A percentile compares a stretch with the other conserved stretches of the same genome.
Evolutionary conservation across 2,888 invertebrate genomes (phyloP).

Genomic region (Panopea generosa): DNA sequence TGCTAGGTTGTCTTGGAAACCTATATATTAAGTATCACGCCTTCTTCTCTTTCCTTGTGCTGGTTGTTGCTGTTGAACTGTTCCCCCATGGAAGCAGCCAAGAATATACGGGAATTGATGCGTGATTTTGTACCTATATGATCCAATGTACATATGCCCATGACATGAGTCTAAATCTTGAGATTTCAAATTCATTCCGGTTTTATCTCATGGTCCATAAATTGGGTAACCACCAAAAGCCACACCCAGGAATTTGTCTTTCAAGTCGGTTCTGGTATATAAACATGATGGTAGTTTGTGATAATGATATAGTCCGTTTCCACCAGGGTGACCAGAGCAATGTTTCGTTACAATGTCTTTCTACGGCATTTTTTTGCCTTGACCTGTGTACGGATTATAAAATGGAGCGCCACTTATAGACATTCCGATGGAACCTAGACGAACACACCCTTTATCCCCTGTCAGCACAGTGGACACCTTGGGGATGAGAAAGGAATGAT

Average conservation of each 20-base stretch:
- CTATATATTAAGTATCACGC: not conserved
- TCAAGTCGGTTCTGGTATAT: slow-evolving; percentile 27
- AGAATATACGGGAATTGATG: slow-evolving; percentile 46
- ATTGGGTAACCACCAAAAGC: slow-evolving; percentile 53
- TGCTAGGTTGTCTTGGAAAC: slow-evolving; percentile 5
- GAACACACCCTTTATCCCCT: slow-evolving; percentile 47
- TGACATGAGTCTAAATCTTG: slow-evolving; percentile 45
- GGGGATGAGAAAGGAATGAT: slow-evolving; percentile 42
- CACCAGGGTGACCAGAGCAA: slow-evolving; percentile 55
- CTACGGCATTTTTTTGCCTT: slow-evolving; percentile 53
- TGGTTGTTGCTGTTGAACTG: not conserved
- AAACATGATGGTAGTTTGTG: slow-evolving; percentile 52
- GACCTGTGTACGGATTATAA: slow-evolving; percentile 56
- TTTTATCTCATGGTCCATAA: slow-evolving; percentile 39
- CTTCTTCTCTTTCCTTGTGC: not conserved
- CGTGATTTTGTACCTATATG: slow-evolving; percentile 40
- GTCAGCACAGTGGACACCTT: slow-evolving; percentile 28
- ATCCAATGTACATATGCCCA: slow-evolving; percentile 27
- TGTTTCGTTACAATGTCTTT: slow-evolving; percentile 43
- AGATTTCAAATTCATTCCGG: slow-evolving; percentile 18
- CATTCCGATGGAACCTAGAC: slow-evolving; percentile 55
- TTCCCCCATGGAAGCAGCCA: slow-evolving; percentile 47
- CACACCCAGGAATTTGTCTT: slow-evolving; percentile 53
- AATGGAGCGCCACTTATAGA: slow-evolving; percentile 52
- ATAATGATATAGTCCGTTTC: slow-evolving; percentile 51